Percentiles rank a stretch among this genome's conserved stretches.
phyloP scores from a whole-genome alignment of 2,797 vertebrate species.

The Bucorvus abyssinicus region DNA sequence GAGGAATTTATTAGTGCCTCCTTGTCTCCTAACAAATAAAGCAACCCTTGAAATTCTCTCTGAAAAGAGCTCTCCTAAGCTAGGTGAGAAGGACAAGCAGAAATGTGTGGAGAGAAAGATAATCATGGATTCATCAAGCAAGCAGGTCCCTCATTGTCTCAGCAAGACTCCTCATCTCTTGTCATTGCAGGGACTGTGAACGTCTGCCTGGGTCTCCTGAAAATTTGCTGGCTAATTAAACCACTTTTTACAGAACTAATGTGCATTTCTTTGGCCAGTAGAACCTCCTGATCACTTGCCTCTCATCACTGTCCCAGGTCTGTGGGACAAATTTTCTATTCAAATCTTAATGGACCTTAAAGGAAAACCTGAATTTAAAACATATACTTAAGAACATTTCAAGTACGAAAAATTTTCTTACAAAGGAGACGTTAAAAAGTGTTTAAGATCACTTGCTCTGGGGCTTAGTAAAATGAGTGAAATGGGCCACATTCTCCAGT shows the following conservation, averaged over 20 bases:
- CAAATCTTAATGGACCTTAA: background rate
- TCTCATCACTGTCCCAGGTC: background rate
- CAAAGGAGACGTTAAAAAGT: background rate
- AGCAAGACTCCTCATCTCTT: background rate
- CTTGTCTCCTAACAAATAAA: conserved; percentile 82
- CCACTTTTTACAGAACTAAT: background rate
- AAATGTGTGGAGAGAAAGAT: conserved; percentile 30
- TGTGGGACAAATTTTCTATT: background rate
- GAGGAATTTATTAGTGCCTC: conserved; percentile 84
- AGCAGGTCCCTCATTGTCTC: background rate
- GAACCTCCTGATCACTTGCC: background rate
- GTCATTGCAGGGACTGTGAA: background rate
- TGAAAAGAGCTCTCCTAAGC: conserved; percentile 67
- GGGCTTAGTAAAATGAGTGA: background rate
- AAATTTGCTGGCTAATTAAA: background rate
- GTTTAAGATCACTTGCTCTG: background rate
- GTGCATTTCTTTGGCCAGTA: background rate
- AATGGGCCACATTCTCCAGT: background rate
- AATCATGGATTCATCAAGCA: conserved; percentile 30
- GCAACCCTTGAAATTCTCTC: conserved; percentile 75
- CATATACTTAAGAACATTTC: background rate
- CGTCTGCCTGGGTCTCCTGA: background rate
- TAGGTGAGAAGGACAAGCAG: conserved; percentile 59
- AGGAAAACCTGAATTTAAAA: background rate
- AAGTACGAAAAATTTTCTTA: background rate